phyloP scores from a whole-genome alignment of 2,797 vertebrate species.

The Apogon hyalosoma region DNA sequence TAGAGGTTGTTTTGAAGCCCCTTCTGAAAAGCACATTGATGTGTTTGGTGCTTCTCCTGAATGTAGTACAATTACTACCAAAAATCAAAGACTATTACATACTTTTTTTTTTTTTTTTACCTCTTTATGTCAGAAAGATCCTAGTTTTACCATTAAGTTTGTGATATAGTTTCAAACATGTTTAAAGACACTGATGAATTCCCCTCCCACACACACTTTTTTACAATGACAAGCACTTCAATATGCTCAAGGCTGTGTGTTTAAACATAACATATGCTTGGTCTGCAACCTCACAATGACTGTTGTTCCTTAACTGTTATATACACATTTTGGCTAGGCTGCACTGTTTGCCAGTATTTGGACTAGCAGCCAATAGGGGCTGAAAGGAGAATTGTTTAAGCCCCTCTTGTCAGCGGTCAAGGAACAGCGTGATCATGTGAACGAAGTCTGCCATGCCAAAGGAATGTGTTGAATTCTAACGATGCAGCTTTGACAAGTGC shows the following conservation, averaged over 20 bases:
- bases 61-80: too few species aligned
- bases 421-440: slow-evolving; percentile 80
- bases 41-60: too few species aligned
- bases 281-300: not conserved
- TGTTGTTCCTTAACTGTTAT: slow-evolving; percentile 12
- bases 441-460: slow-evolving; percentile 77
- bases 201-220: too few species aligned
- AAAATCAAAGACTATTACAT: too few species aligned
- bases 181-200: too few species aligned
- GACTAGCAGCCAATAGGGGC: slow-evolving; percentile 27
- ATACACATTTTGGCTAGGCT: slow-evolving; percentile 24
- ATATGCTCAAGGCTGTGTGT: not conserved
- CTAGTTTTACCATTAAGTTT: too few species aligned
- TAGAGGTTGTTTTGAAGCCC: too few species aligned
- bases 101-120: too few species aligned
- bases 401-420: slow-evolving; percentile 63
- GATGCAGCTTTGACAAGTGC: slow-evolving; percentile 83
- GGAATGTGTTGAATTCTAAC: slow-evolving; percentile 88
- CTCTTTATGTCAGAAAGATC: too few species aligned
- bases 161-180: too few species aligned
- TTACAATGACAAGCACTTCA: too few species aligned
- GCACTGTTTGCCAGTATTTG: slow-evolving; percentile 3
- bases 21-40: too few species aligned
- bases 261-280: not conserved
- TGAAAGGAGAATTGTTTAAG: slow-evolving; percentile 75